These are phyloP conservation scores for Tenthredo amoena DNA, from an alignment of 2,888 invertebrate species.

Conservation along the genomic window DNA sequence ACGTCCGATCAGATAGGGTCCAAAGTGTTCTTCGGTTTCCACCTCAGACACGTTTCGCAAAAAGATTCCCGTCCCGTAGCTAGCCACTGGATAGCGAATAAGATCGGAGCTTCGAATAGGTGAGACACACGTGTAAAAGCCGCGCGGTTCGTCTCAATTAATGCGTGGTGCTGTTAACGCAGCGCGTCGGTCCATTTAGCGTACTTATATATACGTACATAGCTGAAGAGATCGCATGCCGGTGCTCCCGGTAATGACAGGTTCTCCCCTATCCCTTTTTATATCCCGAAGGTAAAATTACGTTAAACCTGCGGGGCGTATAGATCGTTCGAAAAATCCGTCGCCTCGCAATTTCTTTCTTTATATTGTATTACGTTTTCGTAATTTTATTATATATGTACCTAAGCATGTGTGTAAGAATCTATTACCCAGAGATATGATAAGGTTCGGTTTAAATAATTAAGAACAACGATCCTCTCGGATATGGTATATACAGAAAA, in stretches of 20 bases:
- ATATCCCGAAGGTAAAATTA: conserved; percentile 62
- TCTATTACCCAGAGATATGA: background rate
- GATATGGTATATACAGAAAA: background rate
- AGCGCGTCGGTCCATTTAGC: background rate
- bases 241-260: conserved; percentile 68
- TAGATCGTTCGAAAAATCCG: background rate
- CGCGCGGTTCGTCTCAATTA: background rate
- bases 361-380: background rate
- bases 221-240: conserved; percentile 63
- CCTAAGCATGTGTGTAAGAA: background rate
- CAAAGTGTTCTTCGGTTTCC: conserved; percentile 25
- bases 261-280: background rate
- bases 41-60: conserved; percentile 34
- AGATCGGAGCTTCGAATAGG: background rate
- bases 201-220: background rate
- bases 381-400: no score
- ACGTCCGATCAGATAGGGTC: conserved; percentile 56
- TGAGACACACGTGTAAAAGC: background rate
- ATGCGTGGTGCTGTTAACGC: background rate
- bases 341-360: background rate
- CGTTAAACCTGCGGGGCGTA: background rate
- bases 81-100: background rate
- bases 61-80: background rate
- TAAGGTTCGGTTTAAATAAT: background rate
- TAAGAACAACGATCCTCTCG: background rate